These are phyloP conservation scores for Datnioides undecimradiatus DNA, from an alignment of 2,113 vertebrate genomes.

Conservation along the genomic window DNA sequence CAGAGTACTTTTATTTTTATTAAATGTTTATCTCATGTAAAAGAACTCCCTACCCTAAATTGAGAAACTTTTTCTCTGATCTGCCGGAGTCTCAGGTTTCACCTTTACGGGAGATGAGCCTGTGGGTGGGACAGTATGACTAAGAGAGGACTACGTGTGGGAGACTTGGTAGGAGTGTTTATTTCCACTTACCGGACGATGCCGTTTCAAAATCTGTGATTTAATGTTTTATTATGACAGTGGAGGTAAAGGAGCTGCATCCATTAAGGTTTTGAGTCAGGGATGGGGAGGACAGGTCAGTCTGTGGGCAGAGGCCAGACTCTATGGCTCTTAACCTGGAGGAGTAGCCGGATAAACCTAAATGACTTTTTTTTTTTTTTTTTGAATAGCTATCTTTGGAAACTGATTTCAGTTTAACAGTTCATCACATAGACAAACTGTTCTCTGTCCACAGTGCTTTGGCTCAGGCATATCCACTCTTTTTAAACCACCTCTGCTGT, in stretches of 20 bases:
- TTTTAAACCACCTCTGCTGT: slow-evolving; percentile 10
- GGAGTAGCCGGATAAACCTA: slow-evolving; percentile 29
- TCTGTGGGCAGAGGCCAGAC: slow-evolving; percentile 58
- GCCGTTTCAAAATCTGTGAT: slow-evolving; percentile 47
- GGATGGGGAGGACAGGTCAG: slow-evolving; percentile 44
- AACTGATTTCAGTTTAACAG: slow-evolving; percentile 47
- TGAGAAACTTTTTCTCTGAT: background rate
- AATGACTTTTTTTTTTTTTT: slow-evolving; percentile 51
- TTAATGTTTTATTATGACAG: slow-evolving; percentile 63
- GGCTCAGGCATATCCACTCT: background rate
- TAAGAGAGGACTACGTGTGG: slow-evolving; percentile 57
- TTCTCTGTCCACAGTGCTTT: slow-evolving; percentile 30
- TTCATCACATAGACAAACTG: slow-evolving; percentile 49
- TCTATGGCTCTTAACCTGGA: slow-evolving; percentile 55
- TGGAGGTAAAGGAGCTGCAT: slow-evolving; percentile 42
- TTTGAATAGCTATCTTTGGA: slow-evolving; percentile 38
- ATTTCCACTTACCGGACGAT: slow-evolving; percentile 68
- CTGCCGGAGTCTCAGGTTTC: slow-evolving; percentile 53
- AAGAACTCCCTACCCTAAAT: slow-evolving; percentile 1
- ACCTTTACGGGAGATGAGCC: slow-evolving; percentile 58
- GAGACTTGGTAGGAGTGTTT: slow-evolving; percentile 61
- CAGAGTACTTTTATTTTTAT: background rate
- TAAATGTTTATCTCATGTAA: background rate
- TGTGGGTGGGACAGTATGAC: slow-evolving; percentile 65
- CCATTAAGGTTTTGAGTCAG: slow-evolving; percentile 70